Conservation (phyloP, 2,888 invertebrate genomes). For the Perithous albicinctus region DNA sequence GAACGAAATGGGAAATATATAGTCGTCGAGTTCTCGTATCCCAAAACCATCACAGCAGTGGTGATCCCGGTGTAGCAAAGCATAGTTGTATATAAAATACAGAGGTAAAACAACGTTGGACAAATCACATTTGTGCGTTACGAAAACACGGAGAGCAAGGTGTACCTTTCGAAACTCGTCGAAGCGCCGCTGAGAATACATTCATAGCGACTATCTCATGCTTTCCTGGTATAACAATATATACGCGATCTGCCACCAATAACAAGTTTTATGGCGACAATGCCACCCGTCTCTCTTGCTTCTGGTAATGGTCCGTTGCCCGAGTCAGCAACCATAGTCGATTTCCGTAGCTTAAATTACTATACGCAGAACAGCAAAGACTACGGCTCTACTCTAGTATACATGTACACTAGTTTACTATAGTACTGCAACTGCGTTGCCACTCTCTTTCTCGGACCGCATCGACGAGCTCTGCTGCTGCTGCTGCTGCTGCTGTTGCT, state of each 20-base stretch:
- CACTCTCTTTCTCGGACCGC: constrained; percentile 48
- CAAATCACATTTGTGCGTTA: constrained; percentile 51
- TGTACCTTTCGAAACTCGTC: constrained; percentile 61
- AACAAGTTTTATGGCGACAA: constrained; percentile 21
- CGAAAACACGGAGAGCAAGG: constrained; percentile 53
- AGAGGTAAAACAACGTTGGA: constrained; percentile 11
- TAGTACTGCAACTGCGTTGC: constrained; percentile 14
- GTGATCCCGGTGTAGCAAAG: not conserved
- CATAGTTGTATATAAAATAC: too few species aligned
- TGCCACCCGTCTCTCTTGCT: not conserved
- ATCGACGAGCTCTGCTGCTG: not conserved
- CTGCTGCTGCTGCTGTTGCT: constrained; percentile 4
- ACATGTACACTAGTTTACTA: not conserved
- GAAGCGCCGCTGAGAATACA: constrained; percentile 27
- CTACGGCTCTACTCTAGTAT: not conserved
- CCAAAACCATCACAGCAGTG: constrained; percentile 33
- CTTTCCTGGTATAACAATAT: constrained; percentile 17
- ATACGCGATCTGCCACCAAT: not conserved
- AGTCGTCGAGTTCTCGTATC: not conserved
- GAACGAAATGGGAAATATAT: not conserved
- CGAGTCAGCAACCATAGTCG: constrained; percentile 41
- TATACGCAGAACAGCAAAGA: constrained; percentile 2
- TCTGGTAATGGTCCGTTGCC: constrained; percentile 32
- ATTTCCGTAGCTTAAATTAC: constrained; percentile 41
- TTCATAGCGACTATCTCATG: constrained; percentile 1